phyloP scores from a whole-genome alignment of 1,140 invertebrate genomes.

The Trissolcus basalis region DNA sequence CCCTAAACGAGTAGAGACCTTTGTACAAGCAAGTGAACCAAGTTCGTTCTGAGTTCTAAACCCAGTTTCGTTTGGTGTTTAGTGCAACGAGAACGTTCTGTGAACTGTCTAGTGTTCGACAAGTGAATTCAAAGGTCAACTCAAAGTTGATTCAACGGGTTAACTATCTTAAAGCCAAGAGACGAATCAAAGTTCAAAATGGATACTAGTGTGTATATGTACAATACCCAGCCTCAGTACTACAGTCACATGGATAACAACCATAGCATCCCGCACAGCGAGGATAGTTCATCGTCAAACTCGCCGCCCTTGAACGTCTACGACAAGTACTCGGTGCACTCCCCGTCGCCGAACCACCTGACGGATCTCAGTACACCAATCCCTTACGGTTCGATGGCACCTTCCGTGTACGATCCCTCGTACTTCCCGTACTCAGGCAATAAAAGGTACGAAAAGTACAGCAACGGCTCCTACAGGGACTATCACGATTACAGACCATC shows the following conservation, averaged over 20 bases:
- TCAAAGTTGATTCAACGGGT: too few species aligned
- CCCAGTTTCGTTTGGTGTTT: too few species aligned
- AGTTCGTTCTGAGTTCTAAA: too few species aligned
- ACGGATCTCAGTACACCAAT: slow-evolving; percentile 65
- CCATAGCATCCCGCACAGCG: slow-evolving; percentile 63
- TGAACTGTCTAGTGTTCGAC: too few species aligned
- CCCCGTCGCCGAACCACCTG: slow-evolving; percentile 61
- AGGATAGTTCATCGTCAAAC: slow-evolving; percentile 65
- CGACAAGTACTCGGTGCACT: slow-evolving; percentile 54
- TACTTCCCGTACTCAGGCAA: slow-evolving; percentile 12
- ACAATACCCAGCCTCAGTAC: slow-evolving; percentile 1
- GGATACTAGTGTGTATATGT: slow-evolving; percentile 14
- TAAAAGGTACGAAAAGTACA: slow-evolving; percentile 6
- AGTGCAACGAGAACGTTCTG: too few species aligned
- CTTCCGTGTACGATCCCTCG: slow-evolving; percentile 34
- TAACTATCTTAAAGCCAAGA: too few species aligned
- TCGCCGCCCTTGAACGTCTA: slow-evolving; percentile 64
- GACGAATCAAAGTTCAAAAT: not conserved
- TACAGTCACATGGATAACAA: slow-evolving; percentile 27
- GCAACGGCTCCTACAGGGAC: slow-evolving; percentile 52
- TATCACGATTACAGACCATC: not conserved
- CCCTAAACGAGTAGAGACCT: slow-evolving; percentile 1
- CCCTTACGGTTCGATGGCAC: slow-evolving; percentile 31
- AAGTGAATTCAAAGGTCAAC: too few species aligned
- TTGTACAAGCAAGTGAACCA: not conserved